These are phyloP conservation scores for Edolisoma coerulescens DNA, from an alignment of 2,113 vertebrate genomes.

Conservation along the genomic window DNA sequence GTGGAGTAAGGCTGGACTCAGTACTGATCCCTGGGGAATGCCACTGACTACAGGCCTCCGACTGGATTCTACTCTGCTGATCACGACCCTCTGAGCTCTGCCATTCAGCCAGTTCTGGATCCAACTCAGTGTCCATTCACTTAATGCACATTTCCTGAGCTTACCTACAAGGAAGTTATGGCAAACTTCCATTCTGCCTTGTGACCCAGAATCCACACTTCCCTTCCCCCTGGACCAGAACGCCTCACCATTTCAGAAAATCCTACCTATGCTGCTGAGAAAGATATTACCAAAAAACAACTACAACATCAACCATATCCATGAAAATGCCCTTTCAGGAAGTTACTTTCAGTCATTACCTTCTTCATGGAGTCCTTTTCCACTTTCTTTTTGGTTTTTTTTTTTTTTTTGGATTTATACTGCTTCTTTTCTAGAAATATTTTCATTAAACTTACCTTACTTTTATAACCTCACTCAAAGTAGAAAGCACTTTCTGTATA, in stretches of 20 bases:
- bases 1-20: not conserved
- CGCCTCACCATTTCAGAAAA: not conserved
- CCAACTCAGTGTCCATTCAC: not conserved
- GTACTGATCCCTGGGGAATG: too few relatives aligned
- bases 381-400: too few relatives aligned
- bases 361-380: not conserved
- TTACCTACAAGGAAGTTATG: not conserved
- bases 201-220: not conserved
- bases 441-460: not conserved
- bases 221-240: not conserved
- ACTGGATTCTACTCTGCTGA: not conserved
- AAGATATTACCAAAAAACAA: not conserved
- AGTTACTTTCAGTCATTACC: not conserved
- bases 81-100: not conserved
- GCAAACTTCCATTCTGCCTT: not conserved
- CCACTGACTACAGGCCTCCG: not conserved
- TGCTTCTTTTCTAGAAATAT: not conserved
- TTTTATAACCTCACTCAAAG: not conserved
- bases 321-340: not conserved
- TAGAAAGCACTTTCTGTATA: not conserved
- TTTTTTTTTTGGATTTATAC: not conserved
- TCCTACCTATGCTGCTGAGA: not conserved
- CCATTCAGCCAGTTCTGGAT: not conserved
- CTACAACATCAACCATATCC: not conserved
- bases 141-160: not conserved